These are phyloP conservation scores for Dryobates pubescens DNA, from an alignment of 2,797 vertebrate genomes.

Conservation along the genomic window DNA sequence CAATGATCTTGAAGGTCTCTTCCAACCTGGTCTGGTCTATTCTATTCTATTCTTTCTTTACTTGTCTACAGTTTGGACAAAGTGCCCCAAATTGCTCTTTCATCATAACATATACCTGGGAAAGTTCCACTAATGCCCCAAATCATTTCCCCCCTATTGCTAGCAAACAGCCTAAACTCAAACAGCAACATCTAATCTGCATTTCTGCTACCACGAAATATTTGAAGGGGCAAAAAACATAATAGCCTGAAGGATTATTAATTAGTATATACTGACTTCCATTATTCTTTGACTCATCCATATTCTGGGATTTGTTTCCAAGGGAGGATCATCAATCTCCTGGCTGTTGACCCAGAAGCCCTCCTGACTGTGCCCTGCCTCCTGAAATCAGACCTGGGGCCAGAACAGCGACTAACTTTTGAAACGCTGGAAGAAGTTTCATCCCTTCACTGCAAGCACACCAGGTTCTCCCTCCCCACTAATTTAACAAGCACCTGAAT, in stretches of 20 bases:
- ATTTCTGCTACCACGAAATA: background rate
- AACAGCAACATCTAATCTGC: background rate
- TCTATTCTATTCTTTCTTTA: background rate
- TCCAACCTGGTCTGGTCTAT: too few species aligned
- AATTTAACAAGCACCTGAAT: background rate
- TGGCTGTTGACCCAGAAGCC: background rate
- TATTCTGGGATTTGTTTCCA: background rate
- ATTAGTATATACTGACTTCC: background rate
- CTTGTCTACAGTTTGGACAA: background rate
- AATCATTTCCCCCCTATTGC: background rate
- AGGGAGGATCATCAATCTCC: background rate
- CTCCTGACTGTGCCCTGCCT: background rate
- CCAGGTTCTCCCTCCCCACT: background rate
- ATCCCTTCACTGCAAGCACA: background rate
- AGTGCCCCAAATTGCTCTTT: background rate
- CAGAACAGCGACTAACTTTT: background rate
- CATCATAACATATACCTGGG: background rate
- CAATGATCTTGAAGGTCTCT: too few species aligned
- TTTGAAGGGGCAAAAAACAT: background rate
- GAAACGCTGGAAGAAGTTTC: too few species aligned
- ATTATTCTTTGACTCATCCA: background rate
- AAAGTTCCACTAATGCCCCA: background rate
- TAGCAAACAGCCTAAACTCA: background rate
- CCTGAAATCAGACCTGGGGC: background rate
- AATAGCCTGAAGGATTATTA: background rate